A percentile compares a stretch with the other conserved stretches of the same genome.
phyloP scores from a whole-genome alignment of 1,140 invertebrate genomes.

The Galendromus occidentalis region DNA sequence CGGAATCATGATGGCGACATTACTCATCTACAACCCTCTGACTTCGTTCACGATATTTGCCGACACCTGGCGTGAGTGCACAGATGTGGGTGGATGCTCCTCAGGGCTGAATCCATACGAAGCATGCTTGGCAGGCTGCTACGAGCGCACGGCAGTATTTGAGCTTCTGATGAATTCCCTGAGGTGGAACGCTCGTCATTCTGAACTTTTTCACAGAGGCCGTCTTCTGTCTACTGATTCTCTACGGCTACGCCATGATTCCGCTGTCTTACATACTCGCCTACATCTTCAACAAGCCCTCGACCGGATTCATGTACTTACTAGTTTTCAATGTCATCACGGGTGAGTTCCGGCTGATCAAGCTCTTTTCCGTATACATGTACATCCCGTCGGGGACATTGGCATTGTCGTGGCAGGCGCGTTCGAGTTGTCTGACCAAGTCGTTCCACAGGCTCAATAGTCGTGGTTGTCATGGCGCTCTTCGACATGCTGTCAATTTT shows the following conservation, averaged over 20 bases:
- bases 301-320: conserved; percentile 45
- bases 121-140: no score
- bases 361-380: no score
- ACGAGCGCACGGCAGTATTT: no score
- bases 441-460: background rate
- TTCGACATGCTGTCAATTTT: background rate
- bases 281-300: conserved; percentile 39
- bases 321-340: conserved; percentile 44
- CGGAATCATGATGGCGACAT: background rate
- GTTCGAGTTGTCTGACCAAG: no score
- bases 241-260: conserved; percentile 1
- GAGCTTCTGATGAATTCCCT: no score
- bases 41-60: background rate
- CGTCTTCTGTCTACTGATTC: background rate
- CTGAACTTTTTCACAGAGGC: background rate
- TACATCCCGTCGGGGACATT: no score
- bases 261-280: conserved; percentile 33
- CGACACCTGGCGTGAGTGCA: background rate
- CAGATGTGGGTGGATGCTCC: no score
- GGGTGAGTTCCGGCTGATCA: conserved; percentile 28
- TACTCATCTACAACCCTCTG: conserved; percentile 1
- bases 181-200: no score
- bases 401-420: background rate
- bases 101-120: no score
- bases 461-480: background rate